Percentiles rank a stretch among this genome's conserved stretches.
Evolutionary conservation across 2,113 vertebrate genomes (phyloP).

Genomic region (Tamias sibiricus): DNA sequence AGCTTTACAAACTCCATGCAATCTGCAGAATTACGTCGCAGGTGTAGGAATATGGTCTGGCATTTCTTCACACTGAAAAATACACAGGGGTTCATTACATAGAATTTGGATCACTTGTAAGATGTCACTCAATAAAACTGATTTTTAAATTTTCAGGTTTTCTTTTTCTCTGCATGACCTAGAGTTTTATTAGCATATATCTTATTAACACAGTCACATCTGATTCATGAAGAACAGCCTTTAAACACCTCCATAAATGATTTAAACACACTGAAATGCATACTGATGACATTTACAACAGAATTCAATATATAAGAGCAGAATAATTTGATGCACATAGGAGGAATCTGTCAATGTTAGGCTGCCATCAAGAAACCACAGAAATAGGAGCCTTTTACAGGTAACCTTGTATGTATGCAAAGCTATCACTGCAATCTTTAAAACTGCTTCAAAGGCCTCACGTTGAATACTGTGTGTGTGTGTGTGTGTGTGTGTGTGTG

Average conservation of each 20-base stretch:
- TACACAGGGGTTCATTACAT: accelerated
- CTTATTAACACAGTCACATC: neutral
- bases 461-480: neutral
- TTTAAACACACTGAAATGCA: neutral
- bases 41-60: neutral
- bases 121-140: neutral
- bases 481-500: no score
- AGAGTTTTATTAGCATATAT: neutral
- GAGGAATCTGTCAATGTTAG: constrained; percentile 51
- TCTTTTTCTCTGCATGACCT: neutral
- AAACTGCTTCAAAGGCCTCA: constrained; percentile 36
- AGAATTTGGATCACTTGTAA: neutral
- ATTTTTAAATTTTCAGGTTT: neutral
- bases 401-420: constrained; percentile 38
- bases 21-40: neutral
- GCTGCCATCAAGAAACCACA: constrained; percentile 66
- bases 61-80: neutral
- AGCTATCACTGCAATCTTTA: constrained; percentile 54
- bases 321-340: neutral
- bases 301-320: neutral
- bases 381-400: constrained; percentile 39
- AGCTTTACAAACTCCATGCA: neutral
- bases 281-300: neutral
- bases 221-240: constrained; percentile 8
- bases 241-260: constrained; percentile 28